Conservation (phyloP, 2,888 invertebrate species). For the Pycnomerus fuliginosus region DNA sequence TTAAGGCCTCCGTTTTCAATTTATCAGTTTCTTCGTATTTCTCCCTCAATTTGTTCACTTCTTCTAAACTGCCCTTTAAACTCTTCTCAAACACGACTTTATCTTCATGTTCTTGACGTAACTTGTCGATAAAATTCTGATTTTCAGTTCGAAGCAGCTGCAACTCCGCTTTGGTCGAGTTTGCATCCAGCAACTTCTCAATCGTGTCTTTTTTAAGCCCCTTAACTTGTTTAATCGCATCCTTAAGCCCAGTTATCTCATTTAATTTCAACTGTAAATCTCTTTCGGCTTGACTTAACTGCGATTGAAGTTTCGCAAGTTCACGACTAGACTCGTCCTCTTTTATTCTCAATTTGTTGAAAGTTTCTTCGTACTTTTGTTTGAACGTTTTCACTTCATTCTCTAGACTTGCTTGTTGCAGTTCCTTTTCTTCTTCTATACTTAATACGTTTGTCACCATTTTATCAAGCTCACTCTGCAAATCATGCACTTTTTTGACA, state of each 20-base stretch:
- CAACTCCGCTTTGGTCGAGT: slow-evolving; percentile 61
- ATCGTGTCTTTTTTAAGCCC: slow-evolving; percentile 48
- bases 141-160: slow-evolving; percentile 58
- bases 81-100: slow-evolving; percentile 53
- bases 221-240: slow-evolving; percentile 53
- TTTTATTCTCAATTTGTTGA: slow-evolving; percentile 46
- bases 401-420: slow-evolving; percentile 48
- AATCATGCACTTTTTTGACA: slow-evolving; percentile 47
- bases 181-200: slow-evolving; percentile 55
- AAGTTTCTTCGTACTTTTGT: slow-evolving; percentile 47
- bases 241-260: slow-evolving; percentile 54
- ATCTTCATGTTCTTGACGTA: slow-evolving; percentile 53
- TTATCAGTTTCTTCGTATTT: slow-evolving; percentile 66
- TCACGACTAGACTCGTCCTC: slow-evolving; percentile 59
- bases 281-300: slow-evolving; percentile 48
- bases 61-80: slow-evolving; percentile 52
- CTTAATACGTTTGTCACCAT: slow-evolving; percentile 47
- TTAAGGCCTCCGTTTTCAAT: slow-evolving; percentile 75
- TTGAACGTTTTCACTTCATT: slow-evolving; percentile 39
- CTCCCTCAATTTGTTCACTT: slow-evolving; percentile 57
- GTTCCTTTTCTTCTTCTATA: slow-evolving; percentile 51
- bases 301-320: slow-evolving; percentile 52
- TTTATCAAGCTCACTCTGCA: slow-evolving; percentile 49
- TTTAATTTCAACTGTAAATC: slow-evolving; percentile 46
- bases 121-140: slow-evolving; percentile 50